phyloP scores from a whole-genome alignment of 2,113 vertebrate genomes.

The zebrafish (Danio rerio) region DNA sequence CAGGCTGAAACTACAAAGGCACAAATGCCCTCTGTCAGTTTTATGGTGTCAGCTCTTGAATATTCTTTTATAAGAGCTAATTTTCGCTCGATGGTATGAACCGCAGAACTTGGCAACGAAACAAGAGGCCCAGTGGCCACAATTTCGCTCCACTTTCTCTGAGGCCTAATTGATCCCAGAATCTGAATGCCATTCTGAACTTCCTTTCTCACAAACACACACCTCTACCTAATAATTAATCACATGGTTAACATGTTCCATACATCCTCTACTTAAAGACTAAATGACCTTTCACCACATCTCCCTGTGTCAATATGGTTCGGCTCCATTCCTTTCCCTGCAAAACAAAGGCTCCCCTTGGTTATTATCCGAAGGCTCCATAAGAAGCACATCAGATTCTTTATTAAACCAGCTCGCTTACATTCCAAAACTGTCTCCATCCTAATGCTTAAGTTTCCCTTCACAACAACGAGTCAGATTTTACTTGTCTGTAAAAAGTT shows the following conservation, averaged over 20 bases:
- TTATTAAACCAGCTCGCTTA: conserved; percentile 20
- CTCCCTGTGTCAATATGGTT: conserved; percentile 55
- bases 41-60: conserved; percentile 35
- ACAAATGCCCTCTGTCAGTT: conserved; percentile 53
- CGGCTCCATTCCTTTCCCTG: conserved; percentile 39
- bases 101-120: conserved; percentile 5
- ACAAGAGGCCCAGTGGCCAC: conserved; percentile 16
- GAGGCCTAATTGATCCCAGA: conserved; percentile 51
- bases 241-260: conserved; percentile 55
- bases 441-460: too few species aligned
- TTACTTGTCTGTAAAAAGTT: conserved; percentile 31
- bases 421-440: too few species aligned
- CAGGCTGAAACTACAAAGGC: conserved; percentile 47
- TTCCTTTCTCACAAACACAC: conserved; percentile 34
- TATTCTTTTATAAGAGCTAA: conserved; percentile 47
- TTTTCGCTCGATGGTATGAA: conserved; percentile 35
- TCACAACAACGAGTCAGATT: neutral
- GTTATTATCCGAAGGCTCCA: conserved; percentile 6
- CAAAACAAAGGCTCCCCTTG: conserved; percentile 22
- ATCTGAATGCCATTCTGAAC: conserved; percentile 1
- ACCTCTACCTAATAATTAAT: conserved; percentile 54
- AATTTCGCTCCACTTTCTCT: neutral
- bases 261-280: conserved; percentile 57
- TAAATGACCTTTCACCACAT: conserved; percentile 53
- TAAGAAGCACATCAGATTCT: neutral